A percentile compares a stretch with the other conserved stretches of the same genome.
Conservation (phyloP, 1,140 invertebrate species). For the Habropoda laboriosa region DNA sequence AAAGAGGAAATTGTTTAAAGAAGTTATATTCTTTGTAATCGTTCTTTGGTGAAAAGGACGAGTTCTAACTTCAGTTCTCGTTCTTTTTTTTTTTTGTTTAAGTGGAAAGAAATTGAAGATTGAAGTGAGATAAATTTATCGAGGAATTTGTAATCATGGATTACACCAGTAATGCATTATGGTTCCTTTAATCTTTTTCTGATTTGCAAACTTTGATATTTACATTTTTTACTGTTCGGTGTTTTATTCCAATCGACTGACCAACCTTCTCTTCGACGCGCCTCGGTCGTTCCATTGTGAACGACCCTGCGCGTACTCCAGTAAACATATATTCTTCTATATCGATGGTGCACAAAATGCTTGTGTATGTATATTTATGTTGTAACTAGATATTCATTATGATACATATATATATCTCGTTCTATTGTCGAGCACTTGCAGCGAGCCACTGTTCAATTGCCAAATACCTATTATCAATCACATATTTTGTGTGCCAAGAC, state of each 20-base stretch:
- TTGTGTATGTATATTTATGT: constrained; percentile 82
- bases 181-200: constrained; percentile 72
- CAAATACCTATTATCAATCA: neutral
- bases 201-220: constrained; percentile 76
- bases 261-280: constrained; percentile 75
- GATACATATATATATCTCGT: constrained; percentile 48
- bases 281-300: constrained; percentile 29
- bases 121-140: no score
- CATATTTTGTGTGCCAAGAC: constrained; percentile 17
- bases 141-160: no score
- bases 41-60: no score
- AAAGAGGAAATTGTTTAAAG: no score
- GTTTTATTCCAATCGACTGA: constrained; percentile 69
- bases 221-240: constrained; percentile 77
- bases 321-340: constrained; percentile 72
- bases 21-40: no score
- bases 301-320: constrained; percentile 66
- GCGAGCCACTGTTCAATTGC: constrained; percentile 57
- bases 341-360: constrained; percentile 80
- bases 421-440: constrained; percentile 66
- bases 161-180: constrained; percentile 73
- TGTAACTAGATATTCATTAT: constrained; percentile 79
- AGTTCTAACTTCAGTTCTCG: no score
- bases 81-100: neutral
- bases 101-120: neutral